A percentile compares a stretch with the other conserved stretches of the same genome.
These are phyloP conservation scores for Actenoides hombroni DNA, from an alignment of 2,113 vertebrate species.

Conservation along the genomic window DNA sequence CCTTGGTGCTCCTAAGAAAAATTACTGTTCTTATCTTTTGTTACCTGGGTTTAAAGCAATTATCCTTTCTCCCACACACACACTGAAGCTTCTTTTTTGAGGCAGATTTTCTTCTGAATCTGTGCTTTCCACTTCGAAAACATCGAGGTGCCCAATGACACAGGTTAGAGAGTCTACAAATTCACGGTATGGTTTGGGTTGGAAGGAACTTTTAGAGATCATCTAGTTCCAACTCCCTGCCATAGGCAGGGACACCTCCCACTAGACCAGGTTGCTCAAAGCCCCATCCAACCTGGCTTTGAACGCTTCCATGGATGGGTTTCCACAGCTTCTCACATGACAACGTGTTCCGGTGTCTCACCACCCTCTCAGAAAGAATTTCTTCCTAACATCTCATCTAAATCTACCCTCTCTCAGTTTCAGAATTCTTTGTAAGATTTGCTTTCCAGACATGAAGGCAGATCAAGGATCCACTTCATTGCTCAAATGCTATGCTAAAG, in stretches of 20 bases:
- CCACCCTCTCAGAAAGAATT: neutral
- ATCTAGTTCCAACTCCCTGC: accelerated
- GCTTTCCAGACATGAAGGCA: neutral
- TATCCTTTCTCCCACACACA: neutral
- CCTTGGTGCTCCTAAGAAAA: neutral
- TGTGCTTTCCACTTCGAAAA: neutral
- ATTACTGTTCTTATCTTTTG: neutral
- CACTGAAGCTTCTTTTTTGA: neutral
- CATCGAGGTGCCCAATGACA: neutral
- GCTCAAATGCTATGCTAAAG: neutral
- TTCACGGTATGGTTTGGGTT: neutral
- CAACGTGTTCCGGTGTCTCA: accelerated
- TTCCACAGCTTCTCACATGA: neutral
- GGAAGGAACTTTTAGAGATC: neutral
- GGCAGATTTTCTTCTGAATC: neutral
- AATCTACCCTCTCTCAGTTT: neutral
- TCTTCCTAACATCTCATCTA: neutral
- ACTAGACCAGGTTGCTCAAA: accelerated
- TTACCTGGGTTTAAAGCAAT: neutral
- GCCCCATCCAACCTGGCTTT: accelerated
- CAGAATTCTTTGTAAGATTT: neutral
- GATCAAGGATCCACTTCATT: neutral
- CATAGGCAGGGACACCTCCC: neutral
- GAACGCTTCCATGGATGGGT: neutral
- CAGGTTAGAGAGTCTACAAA: neutral